Evolutionary conservation across 1,140 invertebrate species (phyloP), one percentile per base, ranked within the genome.

Genomic region (Cardiocondyla obscurior): DNA sequence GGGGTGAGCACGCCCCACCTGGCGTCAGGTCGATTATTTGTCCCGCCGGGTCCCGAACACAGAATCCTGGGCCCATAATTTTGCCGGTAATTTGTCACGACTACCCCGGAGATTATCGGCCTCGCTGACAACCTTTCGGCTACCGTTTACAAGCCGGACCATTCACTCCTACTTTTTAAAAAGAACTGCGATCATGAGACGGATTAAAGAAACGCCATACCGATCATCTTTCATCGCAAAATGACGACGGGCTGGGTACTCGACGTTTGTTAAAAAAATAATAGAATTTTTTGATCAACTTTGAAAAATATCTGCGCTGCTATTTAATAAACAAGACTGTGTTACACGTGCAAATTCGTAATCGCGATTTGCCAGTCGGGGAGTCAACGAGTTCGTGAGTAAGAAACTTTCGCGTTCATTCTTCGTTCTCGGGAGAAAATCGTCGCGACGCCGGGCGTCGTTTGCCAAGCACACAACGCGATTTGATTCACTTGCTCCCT

Each of bases 51-150:
- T 60, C 65, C 44, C 30, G 36, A n/a, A 22, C 69, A 44, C 62
- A 62, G 79, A 51, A 81, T 64, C 69, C 46, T 64, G 53, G 60
- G 67, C 58, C 81, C 81, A 81, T 89, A 88, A 89, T 81, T 79
- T 88, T 42, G 82, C 60, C 83, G 74, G 88, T 88, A 91, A 93
- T 93, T 93, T 92, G 91, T 93, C 92, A 93, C 88, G 93, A 93
- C 93, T 93, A 93, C 93, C 88, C 88, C 85, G 58, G 88, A 92
- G 93, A 93, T 93, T 93, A 93, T 90, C 69, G 84, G 90, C 89
- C 86, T 91, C 89, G 93, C 83, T 93, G 93, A 93, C 93, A 93
- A 88, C 87, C 77, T 90, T 92, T 92, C 62, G 82, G 72, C 88
- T 91, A 84, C 90, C 88, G 85, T 86, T 86, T 82, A 69, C 69